Evolutionary conservation across 2,797 vertebrate genomes (phyloP).

Genomic region (Oceanodroma leucorhoa): DNA sequence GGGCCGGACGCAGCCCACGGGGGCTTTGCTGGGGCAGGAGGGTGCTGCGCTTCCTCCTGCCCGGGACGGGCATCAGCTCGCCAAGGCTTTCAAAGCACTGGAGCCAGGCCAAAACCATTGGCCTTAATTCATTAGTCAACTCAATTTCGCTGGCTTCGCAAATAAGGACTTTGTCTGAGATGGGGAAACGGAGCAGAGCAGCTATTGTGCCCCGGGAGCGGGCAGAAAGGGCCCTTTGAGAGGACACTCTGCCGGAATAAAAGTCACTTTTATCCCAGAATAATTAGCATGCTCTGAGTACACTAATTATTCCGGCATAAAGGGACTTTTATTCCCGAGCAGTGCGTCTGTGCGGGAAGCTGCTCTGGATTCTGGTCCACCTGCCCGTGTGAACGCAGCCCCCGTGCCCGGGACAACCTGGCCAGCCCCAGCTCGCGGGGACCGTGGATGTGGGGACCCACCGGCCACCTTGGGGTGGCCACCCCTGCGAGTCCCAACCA

Average conservation of each 20-base stretch:
- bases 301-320: conserved; percentile 57
- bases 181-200: conserved; percentile 51
- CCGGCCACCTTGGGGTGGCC: background rate
- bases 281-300: conserved; percentile 59
- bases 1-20: accelerated
- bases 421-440: background rate
- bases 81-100: conserved; percentile 34
- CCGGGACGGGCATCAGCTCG: background rate
- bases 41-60: background rate
- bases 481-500: background rate
- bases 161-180: conserved; percentile 66
- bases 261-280: conserved; percentile 61
- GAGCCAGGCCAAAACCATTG: conserved; percentile 39
- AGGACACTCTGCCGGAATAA: conserved; percentile 62
- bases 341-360: background rate
- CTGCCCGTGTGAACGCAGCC: background rate
- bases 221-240: conserved; percentile 67
- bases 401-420: accelerated
- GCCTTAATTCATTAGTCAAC: conserved; percentile 62
- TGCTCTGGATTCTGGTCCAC: conserved; percentile 39
- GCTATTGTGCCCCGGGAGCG: conserved; percentile 1
- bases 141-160: conserved; percentile 57
- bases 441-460: background rate
- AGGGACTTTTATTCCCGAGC: conserved; percentile 62
- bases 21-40: background rate